Percentiles rank a stretch among this genome's conserved stretches.
Evolutionary conservation across 2,888 invertebrate species (phyloP).

Genomic region (Uropetala carovei): DNA sequence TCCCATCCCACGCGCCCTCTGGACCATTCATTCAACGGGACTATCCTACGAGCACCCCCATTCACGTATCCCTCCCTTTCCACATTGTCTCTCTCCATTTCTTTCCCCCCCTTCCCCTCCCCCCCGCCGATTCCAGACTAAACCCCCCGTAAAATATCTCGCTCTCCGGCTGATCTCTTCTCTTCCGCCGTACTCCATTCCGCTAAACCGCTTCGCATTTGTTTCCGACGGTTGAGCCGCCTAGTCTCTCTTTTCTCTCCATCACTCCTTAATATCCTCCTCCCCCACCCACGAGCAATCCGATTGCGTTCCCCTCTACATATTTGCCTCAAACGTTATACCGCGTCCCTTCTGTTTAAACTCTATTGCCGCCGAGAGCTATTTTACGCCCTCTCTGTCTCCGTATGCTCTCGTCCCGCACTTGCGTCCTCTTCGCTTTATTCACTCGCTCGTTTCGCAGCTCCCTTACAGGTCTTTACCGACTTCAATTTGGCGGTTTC

Average conservation of each 20-base stretch:
- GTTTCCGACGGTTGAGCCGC: neutral
- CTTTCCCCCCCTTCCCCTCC: constrained; percentile 6
- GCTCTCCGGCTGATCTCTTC: neutral
- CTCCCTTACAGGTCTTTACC: no score
- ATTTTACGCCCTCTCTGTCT: neutral
- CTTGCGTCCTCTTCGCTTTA: no score
- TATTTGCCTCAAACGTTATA: neutral
- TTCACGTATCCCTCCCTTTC: neutral
- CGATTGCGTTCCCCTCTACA: neutral
- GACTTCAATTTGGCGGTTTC: neutral
- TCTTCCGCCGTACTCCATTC: neutral
- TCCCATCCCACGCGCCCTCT: constrained; percentile 3
- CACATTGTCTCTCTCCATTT: constrained; percentile 10
- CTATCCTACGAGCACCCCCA: neutral
- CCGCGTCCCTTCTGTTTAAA: neutral
- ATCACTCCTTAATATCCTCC: neutral
- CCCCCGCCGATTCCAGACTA: neutral
- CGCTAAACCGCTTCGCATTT: neutral
- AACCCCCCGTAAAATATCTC: neutral
- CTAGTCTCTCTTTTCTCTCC: constrained; percentile 34
- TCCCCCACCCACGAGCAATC: neutral
- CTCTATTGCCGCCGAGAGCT: neutral
- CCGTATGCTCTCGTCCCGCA: no score
- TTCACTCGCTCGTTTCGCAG: no score
- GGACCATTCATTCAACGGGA: no score